phyloP scores from a whole-genome alignment of 2,797 vertebrate species.

The Crax fasciolata region DNA sequence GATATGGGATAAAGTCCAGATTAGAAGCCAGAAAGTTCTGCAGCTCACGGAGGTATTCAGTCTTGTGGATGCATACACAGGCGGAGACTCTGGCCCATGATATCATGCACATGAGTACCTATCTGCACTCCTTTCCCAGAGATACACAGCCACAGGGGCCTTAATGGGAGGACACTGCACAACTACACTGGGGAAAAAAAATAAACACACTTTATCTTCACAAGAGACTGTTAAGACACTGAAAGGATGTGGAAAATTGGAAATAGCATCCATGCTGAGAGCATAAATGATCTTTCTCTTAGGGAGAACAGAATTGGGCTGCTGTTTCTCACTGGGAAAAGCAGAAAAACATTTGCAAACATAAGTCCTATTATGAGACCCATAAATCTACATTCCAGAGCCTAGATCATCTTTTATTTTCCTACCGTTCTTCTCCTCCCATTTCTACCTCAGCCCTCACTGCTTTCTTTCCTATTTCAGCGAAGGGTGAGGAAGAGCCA shows the following conservation, averaged over 20 bases:
- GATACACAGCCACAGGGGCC: background rate
- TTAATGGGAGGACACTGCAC: background rate
- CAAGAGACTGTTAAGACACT: background rate
- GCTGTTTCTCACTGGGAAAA: background rate
- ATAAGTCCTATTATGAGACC: background rate
- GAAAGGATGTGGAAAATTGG: background rate
- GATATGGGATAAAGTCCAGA: background rate
- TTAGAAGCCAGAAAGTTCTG: background rate
- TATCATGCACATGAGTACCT: background rate
- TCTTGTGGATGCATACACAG: background rate
- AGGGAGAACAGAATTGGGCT: background rate
- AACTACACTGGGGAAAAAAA: background rate
- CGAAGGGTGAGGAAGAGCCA: background rate
- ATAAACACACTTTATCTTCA: background rate
- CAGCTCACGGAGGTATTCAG: background rate
- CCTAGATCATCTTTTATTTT: background rate
- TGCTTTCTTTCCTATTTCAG: background rate
- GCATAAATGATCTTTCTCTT: background rate
- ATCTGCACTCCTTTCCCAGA: background rate
- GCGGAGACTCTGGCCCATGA: background rate
- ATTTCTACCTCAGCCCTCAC: background rate
- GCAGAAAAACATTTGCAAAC: background rate
- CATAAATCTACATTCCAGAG: background rate
- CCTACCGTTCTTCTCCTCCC: background rate
- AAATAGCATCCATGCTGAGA: conserved; percentile 20